Percentiles rank a stretch among this genome's conserved stretches.
Conservation (phyloP, 1,140 invertebrate genomes). For the Nasonia longicornis region DNA sequence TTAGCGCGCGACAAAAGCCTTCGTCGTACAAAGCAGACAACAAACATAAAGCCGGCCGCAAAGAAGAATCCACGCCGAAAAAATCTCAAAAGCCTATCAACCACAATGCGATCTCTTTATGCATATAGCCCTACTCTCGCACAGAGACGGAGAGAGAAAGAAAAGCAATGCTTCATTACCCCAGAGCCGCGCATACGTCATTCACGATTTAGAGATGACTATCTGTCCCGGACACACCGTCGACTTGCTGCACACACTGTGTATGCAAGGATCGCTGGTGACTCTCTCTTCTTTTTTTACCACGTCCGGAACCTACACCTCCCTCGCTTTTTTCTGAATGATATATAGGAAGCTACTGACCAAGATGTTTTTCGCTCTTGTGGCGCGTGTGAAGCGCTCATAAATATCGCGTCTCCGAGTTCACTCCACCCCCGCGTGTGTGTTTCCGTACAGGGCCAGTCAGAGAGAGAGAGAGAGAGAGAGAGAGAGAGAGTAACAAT, state of each 20-base stretch:
- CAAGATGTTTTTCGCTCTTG: slow-evolving; percentile 41
- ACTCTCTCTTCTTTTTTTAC: background rate
- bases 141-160: background rate
- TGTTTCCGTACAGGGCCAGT: slow-evolving; percentile 21
- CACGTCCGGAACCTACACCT: background rate
- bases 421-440: slow-evolving; percentile 46
- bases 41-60: too few relatives aligned
- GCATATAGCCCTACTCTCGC: background rate
- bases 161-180: slow-evolving; percentile 22
- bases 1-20: too few relatives aligned
- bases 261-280: background rate
- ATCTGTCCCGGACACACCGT: background rate
- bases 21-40: too few relatives aligned
- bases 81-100: too few relatives aligned
- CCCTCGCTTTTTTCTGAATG: background rate
- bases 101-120: too few relatives aligned
- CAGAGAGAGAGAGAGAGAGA: too few relatives aligned
- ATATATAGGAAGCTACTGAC: background rate
- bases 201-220: slow-evolving; percentile 24
- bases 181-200: background rate
- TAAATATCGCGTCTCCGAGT: slow-evolving; percentile 55
- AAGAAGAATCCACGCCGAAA: too few relatives aligned
- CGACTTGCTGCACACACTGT: background rate
- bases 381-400: slow-evolving; percentile 49
- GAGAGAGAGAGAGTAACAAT: slow-evolving; percentile 48